Evolutionary conservation across 2,888 invertebrate genomes (phyloP), one percentile per base, ranked within the genome.

Genomic region (Spatulosminthurus flaviceps): DNA sequence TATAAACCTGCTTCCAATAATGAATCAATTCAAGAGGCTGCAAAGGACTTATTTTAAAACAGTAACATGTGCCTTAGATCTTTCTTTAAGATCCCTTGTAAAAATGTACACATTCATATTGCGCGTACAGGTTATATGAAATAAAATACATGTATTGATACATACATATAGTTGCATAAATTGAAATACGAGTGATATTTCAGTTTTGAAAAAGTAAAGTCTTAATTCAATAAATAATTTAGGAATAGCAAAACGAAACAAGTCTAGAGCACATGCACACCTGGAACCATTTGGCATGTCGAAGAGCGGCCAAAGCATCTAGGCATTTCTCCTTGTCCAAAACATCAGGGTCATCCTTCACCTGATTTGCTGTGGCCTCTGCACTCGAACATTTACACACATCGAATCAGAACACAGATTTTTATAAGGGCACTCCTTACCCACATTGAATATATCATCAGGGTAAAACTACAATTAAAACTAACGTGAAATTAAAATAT

Each of bases 261-360:
- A 83, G 81, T 85, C 85, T 84, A 84, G 83, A 83, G 83, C 84
- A 84, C 84, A 85, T 85, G 90, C 90, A 92, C 91, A 97, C 97
- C 96, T 98, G 98, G 94, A 98, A 99, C 98, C 98, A 99, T 92
- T 99, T 99, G 92, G 98, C 96, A 93, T 97, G 98, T 92, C 99
- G 95, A 90, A 99, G 94, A 91, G 96, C 96, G 91, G 98, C 98
- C 91, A 99, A 94, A 91, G 98, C 98, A 92, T 97, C 94, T 92
- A 99, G 94, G 93, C 98, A 98, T 92, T 97, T 97, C 92, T 96
- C 95, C 92, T 96, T 95, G 92, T 97, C 95, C 91, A 98, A 94
- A 90, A 96, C 94, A 91, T 97, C 97, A 91, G 92, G 92, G 86
- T 92, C 91, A 87, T 91, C 92, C 89, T 90, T 90, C 86, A 87